Evolutionary conservation across 2,797 vertebrate genomes (phyloP).

Genomic region (Manis pentadactyla): DNA sequence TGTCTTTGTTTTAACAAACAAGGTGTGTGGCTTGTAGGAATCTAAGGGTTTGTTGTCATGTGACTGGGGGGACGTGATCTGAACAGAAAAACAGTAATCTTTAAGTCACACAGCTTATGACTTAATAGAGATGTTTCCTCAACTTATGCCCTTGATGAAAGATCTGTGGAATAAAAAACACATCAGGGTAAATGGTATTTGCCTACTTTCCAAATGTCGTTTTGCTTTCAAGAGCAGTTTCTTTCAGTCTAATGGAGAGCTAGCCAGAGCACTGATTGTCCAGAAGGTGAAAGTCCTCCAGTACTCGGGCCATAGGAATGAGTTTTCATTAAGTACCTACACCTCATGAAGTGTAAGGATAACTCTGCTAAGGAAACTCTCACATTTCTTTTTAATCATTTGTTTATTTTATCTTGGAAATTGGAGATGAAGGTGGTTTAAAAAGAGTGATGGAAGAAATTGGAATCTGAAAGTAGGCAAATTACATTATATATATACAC

Average conservation of each 20-base stretch:
- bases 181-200: background rate
- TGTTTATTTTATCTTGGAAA: slow-evolving; percentile 16
- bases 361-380: background rate
- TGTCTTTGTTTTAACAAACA: slow-evolving; percentile 4
- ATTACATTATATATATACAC: background rate
- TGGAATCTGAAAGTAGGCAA: background rate
- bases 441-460: background rate
- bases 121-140: background rate
- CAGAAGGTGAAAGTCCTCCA: background rate
- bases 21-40: background rate
- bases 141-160: background rate
- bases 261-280: background rate
- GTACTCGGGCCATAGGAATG: background rate
- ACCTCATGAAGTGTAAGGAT: background rate
- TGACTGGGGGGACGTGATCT: background rate
- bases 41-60: background rate
- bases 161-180: background rate
- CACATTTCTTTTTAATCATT: background rate
- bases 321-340: background rate
- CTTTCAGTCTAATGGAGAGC: background rate
- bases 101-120: background rate
- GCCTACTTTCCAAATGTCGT: background rate
- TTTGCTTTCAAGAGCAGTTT: background rate
- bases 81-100: background rate
- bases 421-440: background rate